These are phyloP conservation scores for Leucosticte australis DNA, from an alignment of 2,113 vertebrate genomes.

Conservation along the genomic window DNA sequence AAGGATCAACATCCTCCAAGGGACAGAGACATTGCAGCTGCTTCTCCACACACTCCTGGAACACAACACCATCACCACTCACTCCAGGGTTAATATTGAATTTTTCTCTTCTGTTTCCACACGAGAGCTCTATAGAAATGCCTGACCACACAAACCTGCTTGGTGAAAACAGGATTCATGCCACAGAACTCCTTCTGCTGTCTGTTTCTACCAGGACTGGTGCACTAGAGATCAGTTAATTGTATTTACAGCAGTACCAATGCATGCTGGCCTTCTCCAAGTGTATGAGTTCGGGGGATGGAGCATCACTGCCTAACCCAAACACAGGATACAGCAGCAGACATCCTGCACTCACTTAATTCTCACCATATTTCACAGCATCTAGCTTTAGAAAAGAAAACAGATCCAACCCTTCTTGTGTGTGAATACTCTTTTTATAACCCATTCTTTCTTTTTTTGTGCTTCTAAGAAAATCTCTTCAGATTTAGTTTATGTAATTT, in stretches of 20 bases:
- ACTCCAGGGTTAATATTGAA: neutral
- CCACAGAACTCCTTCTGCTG: neutral
- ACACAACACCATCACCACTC: rapidly evolving
- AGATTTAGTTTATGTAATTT: neutral
- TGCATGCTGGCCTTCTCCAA: neutral
- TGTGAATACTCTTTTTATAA: neutral
- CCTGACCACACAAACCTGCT: rapidly evolving
- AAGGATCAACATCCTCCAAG: rapidly evolving
- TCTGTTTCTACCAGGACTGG: rapidly evolving
- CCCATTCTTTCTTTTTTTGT: neutral
- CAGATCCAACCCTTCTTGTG: neutral
- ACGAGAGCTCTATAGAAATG: neutral
- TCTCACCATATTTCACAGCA: neutral
- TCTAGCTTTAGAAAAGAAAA: neutral
- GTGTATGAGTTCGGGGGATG: neutral
- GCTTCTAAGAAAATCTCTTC: neutral
- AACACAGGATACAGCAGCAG: neutral
- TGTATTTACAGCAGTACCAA: neutral
- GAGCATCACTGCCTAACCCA: neutral
- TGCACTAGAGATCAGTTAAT: no score
- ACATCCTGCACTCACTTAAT: neutral
- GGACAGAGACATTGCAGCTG: neutral
- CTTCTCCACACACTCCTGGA: neutral
- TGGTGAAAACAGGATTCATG: neutral
- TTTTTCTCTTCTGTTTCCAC: neutral